Base-by-base conservation (phyloP, 2,797 vertebrate species). In the Pseudotriccus pelzelni region DNA sequence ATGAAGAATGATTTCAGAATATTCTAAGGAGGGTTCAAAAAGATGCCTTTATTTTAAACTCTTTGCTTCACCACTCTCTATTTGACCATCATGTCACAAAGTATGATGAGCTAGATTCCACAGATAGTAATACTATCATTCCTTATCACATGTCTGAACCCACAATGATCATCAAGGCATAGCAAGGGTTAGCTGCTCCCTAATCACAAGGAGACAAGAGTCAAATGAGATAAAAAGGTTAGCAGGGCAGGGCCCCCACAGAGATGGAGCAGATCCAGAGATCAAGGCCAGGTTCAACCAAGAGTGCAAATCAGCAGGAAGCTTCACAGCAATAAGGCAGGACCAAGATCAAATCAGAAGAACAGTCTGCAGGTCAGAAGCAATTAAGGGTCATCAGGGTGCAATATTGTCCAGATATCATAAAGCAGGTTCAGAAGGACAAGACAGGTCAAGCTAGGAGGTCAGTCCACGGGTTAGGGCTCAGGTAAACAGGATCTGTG, bases 131-230 rank as follows among this genome's bases (percentile, higher is more conserved):
- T 55, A 56, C 49, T 37, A 22, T 41, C 20, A 37, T 80, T 50
- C 19, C 34, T 74, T 19, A 56, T 56, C 59, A 76, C 25, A 24
- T 8, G 17, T 32, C 27, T 74, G 41, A 60, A 52, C 2, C 4
- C 79, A 60, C 30, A 79, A 67, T 5, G 8, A 58, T 67, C 22
- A 41, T 25, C 23, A 37, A 18, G 17, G 36, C 39, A 47, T n/a
- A 62, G 10, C 19, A 83, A 66, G 14, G 28, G 24, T 37, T 60
- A 82, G 34, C 19, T 74, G 22, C 56, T 77, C 15, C 18, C 23
- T 32, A 47, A 19, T 14, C 19, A 75, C 0, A 0, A 78, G 24
- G 4, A 55, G 16, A 70, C 32, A 67, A 32, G 24, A 78, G 12
- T 3, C 27, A 75, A 52, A 39, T 9, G 9, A 7, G 7, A 79